A percentile compares a stretch with the other conserved stretches of the same genome.
Evolutionary conservation across 2,113 vertebrate genomes (phyloP).

Genomic region (Tapirus terrestris): DNA sequence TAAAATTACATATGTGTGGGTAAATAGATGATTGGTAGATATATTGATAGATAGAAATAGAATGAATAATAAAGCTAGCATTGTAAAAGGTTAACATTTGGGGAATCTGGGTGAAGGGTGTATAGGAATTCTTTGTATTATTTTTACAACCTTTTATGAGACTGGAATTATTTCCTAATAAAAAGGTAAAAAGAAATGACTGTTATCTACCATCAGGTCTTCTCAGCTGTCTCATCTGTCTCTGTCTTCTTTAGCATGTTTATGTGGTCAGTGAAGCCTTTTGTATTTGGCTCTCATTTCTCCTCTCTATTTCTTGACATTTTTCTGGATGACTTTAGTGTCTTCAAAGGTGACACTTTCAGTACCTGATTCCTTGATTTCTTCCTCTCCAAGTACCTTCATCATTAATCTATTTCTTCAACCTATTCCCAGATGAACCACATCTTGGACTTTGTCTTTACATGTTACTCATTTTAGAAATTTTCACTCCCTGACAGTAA

Average conservation of each 20-base stretch:
- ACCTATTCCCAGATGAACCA: neutral
- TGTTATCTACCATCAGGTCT: neutral
- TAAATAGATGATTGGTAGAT: neutral
- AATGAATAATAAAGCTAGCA: neutral
- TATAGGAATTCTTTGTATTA: neutral
- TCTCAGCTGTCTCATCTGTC: neutral
- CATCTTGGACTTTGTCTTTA: neutral
- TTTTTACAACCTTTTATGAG: neutral
- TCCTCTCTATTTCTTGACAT: neutral
- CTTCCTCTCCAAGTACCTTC: neutral
- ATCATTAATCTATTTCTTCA: neutral
- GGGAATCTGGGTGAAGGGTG: neutral
- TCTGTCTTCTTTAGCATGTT: neutral
- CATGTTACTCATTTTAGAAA: constrained; percentile 2
- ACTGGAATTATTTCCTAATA: constrained; percentile 11
- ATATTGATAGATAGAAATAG: neutral
- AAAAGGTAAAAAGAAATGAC: neutral
- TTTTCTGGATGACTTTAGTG: neutral
- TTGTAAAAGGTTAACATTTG: constrained; percentile 9
- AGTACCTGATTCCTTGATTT: neutral
- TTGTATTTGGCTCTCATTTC: constrained; percentile 13
- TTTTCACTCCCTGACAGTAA: neutral
- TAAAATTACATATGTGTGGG: neutral
- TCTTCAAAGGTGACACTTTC: neutral
- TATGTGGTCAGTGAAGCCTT: neutral